phyloP scores from a whole-genome alignment of 2,888 invertebrate genomes.

The Mamestra brassicae region DNA sequence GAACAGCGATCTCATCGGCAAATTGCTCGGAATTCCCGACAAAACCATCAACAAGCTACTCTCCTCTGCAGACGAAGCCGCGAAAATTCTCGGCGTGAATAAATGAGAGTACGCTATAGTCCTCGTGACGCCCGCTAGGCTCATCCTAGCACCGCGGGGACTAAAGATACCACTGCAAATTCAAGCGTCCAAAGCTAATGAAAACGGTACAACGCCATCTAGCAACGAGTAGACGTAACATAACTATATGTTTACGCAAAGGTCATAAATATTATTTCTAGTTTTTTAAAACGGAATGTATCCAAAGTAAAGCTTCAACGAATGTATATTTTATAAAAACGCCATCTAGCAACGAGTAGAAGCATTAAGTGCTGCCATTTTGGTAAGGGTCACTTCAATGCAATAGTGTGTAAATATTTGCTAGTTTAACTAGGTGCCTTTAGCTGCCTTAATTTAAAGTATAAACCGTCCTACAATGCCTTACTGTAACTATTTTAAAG shows the following conservation, averaged over 20 bases:
- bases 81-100: slow-evolving; percentile 96
- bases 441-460: slow-evolving; percentile 85
- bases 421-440: slow-evolving; percentile 80
- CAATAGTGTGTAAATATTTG: slow-evolving; percentile 68
- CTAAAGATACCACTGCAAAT: slow-evolving; percentile 79
- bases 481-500: slow-evolving; percentile 72
- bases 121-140: slow-evolving; percentile 87
- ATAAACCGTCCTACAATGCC: slow-evolving; percentile 87
- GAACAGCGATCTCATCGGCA: slow-evolving; percentile 95
- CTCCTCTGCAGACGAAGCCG: slow-evolving; percentile 96
- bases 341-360: slow-evolving; percentile 74
- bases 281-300: slow-evolving; percentile 54
- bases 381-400: slow-evolving; percentile 51
- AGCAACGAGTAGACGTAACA: slow-evolving; percentile 76
- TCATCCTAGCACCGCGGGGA: slow-evolving; percentile 87
- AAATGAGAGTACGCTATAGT: slow-evolving; percentile 92
- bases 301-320: slow-evolving; percentile 59
- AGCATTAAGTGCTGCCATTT: slow-evolving; percentile 51
- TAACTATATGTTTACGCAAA: slow-evolving; percentile 31
- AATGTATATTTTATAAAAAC: slow-evolving; percentile 67
- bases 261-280: slow-evolving; percentile 42
- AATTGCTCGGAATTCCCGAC: slow-evolving; percentile 96
- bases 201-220: slow-evolving; percentile 80
- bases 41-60: slow-evolving; percentile 96
- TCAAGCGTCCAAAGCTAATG: slow-evolving; percentile 70